Evolutionary conservation across 2,888 invertebrate species (phyloP), one percentile per base, ranked within the genome.

Genomic region (Morinoia aosen): DNA sequence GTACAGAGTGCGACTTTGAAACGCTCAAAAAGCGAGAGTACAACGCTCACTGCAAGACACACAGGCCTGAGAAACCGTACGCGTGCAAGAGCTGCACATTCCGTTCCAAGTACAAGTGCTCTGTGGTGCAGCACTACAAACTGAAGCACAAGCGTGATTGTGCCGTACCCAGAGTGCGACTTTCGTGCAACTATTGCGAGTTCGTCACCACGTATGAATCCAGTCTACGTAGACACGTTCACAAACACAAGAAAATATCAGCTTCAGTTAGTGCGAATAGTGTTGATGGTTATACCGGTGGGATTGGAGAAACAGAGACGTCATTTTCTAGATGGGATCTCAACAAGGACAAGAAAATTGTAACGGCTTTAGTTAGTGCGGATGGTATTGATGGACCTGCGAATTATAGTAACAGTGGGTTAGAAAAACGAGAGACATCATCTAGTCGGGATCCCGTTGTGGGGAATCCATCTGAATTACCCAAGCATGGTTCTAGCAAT

Each of bases 81-180:
- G 4, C 48, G 11, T 91, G 91, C 25, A 14, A 40, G 48, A 48
- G 10, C 12, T 91, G 91, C 25, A 0, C 40, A 12, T 91, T 91
- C 91, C 25, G 56, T 39, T 91, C 91, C 91, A 91, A 91, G 56
- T 91, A 91, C 91, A 91, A 91, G 39, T 91, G 91, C 91, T 91
- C 91, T 0, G 40, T 91, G 11, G 56, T 91, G 8, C 91, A 91
- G 56, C 91, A 91, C 56, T 91, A 12, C 25, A 91, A 56, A 4
- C 19, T 91, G 16, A 91, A 91, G 39, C 91, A 91, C 11, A 8
- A 25, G 48, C n/a, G 12, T 93, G 12, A 33, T 33, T 25, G 33
- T 57, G 25, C 58, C 12, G 33, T 33, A 16, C 56, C 93, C 25
- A 57, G 57, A 93, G 48, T n/a, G 5, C 39, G 48, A 93, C 56